Evolutionary conservation across 2,797 vertebrate genomes (phyloP).

Genomic region (Caiman crocodilus): DNA sequence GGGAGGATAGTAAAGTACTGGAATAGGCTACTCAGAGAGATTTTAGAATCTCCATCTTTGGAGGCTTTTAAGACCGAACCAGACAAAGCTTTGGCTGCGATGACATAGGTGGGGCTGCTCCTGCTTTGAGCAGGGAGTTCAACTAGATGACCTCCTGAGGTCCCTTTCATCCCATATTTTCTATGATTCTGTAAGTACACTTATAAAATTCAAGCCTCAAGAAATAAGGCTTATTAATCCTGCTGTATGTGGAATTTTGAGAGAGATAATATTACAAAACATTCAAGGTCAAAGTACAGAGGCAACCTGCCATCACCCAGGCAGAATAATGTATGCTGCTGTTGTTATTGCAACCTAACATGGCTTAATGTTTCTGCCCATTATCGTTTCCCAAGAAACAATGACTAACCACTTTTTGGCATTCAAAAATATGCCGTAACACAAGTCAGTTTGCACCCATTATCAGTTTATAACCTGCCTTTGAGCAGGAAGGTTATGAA

Average conservation of each 20-base stretch:
- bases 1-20: no score
- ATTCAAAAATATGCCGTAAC: background rate
- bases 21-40: no score
- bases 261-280: background rate
- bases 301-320: background rate
- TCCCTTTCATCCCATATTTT: no score
- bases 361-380: slow-evolving; percentile 16
- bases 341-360: slow-evolving; percentile 11
- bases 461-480: background rate
- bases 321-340: background rate
- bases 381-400: slow-evolving; percentile 54
- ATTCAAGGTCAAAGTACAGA: background rate
- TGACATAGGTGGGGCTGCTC: no score
- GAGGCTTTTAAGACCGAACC: no score
- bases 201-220: background rate
- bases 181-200: background rate
- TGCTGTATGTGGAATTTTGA: background rate
- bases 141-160: no score
- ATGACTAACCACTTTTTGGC: background rate
- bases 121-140: no score
- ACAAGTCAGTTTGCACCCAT: background rate
- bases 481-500: background rate
- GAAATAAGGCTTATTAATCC: background rate
- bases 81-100: no score
- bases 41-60: no score